Evolutionary conservation across 2,113 vertebrate species (phyloP).

Genomic region (Tyto alba): DNA sequence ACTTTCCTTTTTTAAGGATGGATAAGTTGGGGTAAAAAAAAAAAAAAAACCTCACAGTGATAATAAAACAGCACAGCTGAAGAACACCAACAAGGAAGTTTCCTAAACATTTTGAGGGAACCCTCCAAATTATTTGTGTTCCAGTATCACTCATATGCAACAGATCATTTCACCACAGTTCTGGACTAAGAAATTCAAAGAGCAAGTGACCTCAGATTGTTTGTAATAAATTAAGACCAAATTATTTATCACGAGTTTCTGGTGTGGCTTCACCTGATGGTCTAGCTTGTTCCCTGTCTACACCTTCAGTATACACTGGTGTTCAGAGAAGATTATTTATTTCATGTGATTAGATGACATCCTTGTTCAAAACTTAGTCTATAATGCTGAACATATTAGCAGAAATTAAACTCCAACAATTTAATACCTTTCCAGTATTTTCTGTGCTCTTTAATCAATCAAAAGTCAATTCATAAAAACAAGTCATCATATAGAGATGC

Average conservation of each 20-base stretch:
- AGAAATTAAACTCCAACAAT: background rate
- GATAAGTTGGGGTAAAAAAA: background rate
- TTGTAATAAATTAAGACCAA: background rate
- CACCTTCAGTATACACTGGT: background rate
- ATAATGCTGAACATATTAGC: background rate
- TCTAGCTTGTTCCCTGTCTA: background rate
- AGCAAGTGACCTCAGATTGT: background rate
- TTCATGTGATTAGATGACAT: background rate
- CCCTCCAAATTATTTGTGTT: background rate
- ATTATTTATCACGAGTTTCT: background rate
- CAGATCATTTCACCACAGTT: background rate
- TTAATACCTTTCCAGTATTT: background rate
- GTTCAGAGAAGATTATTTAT: background rate
- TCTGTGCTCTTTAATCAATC: background rate
- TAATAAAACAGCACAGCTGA: background rate
- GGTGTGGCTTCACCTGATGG: background rate
- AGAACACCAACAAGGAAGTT: background rate
- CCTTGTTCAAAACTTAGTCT: background rate
- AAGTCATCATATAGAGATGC: background rate
- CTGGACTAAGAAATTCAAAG: background rate
- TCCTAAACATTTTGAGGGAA: background rate
- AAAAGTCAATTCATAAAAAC: background rate
- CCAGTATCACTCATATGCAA: background rate
- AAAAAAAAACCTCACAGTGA: background rate
- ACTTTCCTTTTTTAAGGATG: background rate